Evolutionary conservation across 2,888 invertebrate genomes (phyloP), one percentile per base, ranked within the genome.

Genomic region (Pyrochroa serraticornis): DNA sequence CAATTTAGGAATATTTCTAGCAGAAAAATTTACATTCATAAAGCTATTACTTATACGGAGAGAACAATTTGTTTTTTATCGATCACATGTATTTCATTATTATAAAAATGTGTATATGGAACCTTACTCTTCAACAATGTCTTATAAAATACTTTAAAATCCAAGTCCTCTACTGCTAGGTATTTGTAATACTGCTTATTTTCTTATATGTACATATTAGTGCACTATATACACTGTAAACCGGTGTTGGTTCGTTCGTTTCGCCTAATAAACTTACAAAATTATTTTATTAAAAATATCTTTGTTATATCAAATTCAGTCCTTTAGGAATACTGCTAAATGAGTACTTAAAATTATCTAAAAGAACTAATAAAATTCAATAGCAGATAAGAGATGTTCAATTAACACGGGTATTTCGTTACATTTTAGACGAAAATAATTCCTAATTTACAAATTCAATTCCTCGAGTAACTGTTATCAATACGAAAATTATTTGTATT

Each of bases 221-320:
- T 57, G 48, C 43, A 50, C 30, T 62, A 58, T 54, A 41, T 65
- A 68, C 68, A 68, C 66, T 68, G 68, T 66, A 45, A 58, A 63
- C 66, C 68, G 65, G 68, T 54, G 47, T 67, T 66, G 65, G 66
- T 66, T 65, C 65, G 44, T 59, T 61, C 43, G 35, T 53, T 48
- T 35, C 42, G 50, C 12, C 14, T 52, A 37, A 50, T 14, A 55
- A 50, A 34, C 35, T 51, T 52, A 58, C 42, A 52, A 52, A 56
- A 56, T 56, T 50, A 39, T 47, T 33, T 34, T 49, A 49, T 58
- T 54, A 59, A 59, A 59, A 59, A 59, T 59, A 53, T 43, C 22
- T 36, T 48, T 14, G 12, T 9, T 8, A 7, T 47, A 12, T 42
- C 34, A 10, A 43, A 38, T 36, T 58, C 58, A 58, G 53, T 58